Conservation (phyloP, 2,888 invertebrate species). For the Griposia aprilina region DNA sequence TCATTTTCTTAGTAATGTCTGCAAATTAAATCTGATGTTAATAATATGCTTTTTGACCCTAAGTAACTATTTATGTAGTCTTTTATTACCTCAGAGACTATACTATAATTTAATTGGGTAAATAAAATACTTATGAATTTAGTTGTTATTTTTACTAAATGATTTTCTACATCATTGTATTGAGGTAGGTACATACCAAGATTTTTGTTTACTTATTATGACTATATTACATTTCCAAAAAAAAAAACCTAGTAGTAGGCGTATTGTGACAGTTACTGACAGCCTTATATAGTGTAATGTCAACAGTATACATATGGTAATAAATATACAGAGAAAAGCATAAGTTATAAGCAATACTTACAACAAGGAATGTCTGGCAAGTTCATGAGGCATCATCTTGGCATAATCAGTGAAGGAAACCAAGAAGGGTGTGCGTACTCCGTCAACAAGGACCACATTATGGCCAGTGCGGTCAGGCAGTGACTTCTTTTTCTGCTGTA, state of each 20-base stretch:
- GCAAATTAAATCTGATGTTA: neutral
- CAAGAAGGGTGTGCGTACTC: slow-evolving; percentile 98
- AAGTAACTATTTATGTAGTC: neutral
- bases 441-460: slow-evolving; percentile 99
- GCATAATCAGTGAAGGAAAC: slow-evolving; percentile 98
- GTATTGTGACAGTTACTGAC: neutral
- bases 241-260: neutral
- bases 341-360: slow-evolving; percentile 86
- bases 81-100: neutral
- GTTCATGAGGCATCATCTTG: slow-evolving; percentile 98
- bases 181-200: neutral
- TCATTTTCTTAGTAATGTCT: neutral
- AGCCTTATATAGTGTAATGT: neutral
- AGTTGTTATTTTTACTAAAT: neutral
- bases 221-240: neutral
- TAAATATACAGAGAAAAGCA: neutral
- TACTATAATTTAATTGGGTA: too few species aligned
- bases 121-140: neutral
- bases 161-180: neutral
- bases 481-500: slow-evolving; percentile 89
- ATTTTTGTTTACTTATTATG: neutral
- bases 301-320: neutral
- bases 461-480: slow-evolving; percentile 92
- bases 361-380: slow-evolving; percentile 97
- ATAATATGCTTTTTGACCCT: neutral